A percentile compares a stretch with the other conserved stretches of the same genome.
These are phyloP conservation scores for Lamellibrachia columna DNA, from an alignment of 2,888 invertebrate genomes.

Conservation along the genomic window DNA sequence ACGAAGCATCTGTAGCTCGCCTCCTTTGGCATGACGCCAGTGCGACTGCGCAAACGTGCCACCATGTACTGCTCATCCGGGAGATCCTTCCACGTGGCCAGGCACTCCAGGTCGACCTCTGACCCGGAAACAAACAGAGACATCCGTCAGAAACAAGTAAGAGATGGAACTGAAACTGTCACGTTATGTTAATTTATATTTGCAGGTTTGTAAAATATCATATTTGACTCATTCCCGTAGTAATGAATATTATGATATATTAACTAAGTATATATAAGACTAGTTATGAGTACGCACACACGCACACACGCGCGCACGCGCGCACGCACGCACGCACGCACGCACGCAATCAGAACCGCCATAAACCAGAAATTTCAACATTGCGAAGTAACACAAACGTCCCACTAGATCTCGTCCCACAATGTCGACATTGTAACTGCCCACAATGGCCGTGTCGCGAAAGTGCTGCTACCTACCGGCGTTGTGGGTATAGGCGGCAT, in stretches of 20 bases:
- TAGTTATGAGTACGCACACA: too few species aligned
- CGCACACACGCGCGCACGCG: background rate
- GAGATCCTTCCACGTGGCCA: slow-evolving; percentile 30
- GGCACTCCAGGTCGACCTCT: slow-evolving; percentile 30
- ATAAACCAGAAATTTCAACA: background rate
- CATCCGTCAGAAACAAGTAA: background rate
- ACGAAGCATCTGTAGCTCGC: background rate
- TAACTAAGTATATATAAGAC: too few species aligned
- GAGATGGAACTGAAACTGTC: background rate
- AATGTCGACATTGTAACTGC: background rate
- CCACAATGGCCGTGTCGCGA: background rate
- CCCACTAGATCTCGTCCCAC: background rate
- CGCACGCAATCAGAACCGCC: background rate
- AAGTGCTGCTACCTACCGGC: slow-evolving; percentile 31
- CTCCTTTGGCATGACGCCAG: background rate
- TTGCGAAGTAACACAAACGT: background rate
- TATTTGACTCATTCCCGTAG: too few species aligned
- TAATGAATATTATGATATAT: too few species aligned
- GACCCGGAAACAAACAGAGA: background rate
- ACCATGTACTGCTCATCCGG: slow-evolving; percentile 20
- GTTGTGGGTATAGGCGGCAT: slow-evolving; percentile 40
- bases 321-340: background rate
- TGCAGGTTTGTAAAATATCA: too few species aligned
- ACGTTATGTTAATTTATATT: too few species aligned
- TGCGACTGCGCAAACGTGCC: slow-evolving; percentile 6